Evolutionary conservation across 2,888 invertebrate genomes (phyloP).

Genomic region (Acanthoscelides obtectus): DNA sequence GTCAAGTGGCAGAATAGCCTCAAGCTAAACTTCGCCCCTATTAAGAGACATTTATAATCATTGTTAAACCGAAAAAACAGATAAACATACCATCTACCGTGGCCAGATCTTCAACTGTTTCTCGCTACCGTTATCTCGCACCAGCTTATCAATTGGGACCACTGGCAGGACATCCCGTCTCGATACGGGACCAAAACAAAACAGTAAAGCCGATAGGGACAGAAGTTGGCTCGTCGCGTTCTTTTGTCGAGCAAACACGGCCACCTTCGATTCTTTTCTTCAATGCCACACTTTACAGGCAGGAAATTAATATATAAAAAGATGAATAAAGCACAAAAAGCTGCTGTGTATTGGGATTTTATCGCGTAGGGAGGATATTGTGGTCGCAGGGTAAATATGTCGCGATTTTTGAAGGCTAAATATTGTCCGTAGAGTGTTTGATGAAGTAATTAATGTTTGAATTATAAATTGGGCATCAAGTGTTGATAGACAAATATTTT

Average conservation of each 20-base stretch:
- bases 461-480: neutral
- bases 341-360: conserved; percentile 6
- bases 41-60: too few species aligned
- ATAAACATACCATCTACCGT: neutral
- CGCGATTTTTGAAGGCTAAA: conserved; percentile 14
- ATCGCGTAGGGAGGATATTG: conserved; percentile 22
- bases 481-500: too few species aligned
- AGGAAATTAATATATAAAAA: conserved; percentile 7
- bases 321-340: neutral
- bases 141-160: conserved; percentile 26
- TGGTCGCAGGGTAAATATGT: conserved; percentile 13
- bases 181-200: conserved; percentile 1
- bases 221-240: neutral
- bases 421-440: conserved; percentile 4
- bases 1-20: too few species aligned
- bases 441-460: neutral
- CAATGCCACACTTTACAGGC: conserved; percentile 1
- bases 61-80: neutral
- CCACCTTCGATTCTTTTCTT: neutral
- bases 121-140: conserved; percentile 7
- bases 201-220: neutral
- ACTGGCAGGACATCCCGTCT: conserved; percentile 37
- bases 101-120: conserved; percentile 12
- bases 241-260: neutral
- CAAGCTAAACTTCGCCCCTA: too few species aligned